A percentile compares a stretch with the other conserved stretches of the same genome.
Conservation (phyloP, 2,888 invertebrate species). For the Protodeltote pygarga region DNA sequence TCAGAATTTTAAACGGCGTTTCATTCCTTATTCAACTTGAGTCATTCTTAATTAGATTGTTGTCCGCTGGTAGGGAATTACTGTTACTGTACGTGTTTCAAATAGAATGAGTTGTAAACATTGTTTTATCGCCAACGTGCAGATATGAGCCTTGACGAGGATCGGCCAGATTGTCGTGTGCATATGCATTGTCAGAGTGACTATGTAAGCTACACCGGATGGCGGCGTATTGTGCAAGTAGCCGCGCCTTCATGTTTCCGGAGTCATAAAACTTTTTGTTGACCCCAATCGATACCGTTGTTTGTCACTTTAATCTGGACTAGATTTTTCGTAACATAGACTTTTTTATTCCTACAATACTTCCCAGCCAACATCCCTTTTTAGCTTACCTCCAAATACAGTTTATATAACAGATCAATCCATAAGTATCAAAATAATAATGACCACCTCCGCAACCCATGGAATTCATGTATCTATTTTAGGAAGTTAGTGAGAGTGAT, state of each 20-base stretch:
- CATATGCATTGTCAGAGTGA: conserved; percentile 50
- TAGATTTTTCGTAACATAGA: conserved; percentile 27
- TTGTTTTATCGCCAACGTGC: conserved; percentile 55
- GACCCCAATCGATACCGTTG: conserved; percentile 25
- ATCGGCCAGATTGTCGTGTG: conserved; percentile 37
- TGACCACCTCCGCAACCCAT: conserved; percentile 12
- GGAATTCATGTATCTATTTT: conserved; percentile 38
- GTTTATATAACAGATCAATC: conserved; percentile 35
- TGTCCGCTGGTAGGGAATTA: conserved; percentile 45
- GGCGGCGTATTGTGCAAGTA: conserved; percentile 66
- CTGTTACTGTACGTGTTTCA: conserved; percentile 55
- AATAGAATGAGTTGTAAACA: conserved; percentile 56
- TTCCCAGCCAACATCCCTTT: conserved; percentile 7
- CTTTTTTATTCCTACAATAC: conserved; percentile 10
- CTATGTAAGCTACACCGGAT: conserved; percentile 62
- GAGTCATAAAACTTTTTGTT: conserved; percentile 44
- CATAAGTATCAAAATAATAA: conserved; percentile 38
- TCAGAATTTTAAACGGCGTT: conserved; percentile 64
- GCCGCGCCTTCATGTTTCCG: conserved; percentile 69
- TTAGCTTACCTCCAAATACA: conserved; percentile 42
- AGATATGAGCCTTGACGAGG: conserved; percentile 52
- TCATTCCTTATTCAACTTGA: conserved; percentile 60
- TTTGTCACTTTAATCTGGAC: conserved; percentile 20
- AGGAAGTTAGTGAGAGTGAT: conserved; percentile 53
- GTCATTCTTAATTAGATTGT: conserved; percentile 65